A percentile compares a stretch with the other conserved stretches of the same genome.
Conservation (phyloP, 2,113 vertebrate species). For the Cygnus atratus region DNA sequence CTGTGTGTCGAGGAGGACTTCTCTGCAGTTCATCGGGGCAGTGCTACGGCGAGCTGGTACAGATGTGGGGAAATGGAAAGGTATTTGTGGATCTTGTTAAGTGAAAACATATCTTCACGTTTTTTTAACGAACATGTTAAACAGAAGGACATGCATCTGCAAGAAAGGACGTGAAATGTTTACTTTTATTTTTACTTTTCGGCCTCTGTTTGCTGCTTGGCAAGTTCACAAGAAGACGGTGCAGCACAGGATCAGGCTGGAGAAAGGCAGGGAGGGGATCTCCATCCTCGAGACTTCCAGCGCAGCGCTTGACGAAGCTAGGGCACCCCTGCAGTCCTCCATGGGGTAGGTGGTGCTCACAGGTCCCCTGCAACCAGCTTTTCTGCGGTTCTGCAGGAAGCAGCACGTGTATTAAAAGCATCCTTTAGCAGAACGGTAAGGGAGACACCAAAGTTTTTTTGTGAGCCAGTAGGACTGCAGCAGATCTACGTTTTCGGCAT, state of each 20-base stretch:
- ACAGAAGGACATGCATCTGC: accelerated
- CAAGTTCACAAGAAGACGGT: background rate
- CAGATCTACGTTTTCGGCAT: background rate
- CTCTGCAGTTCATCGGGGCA: background rate
- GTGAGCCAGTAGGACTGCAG: background rate
- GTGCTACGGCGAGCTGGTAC: accelerated
- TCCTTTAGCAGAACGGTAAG: background rate
- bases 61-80: accelerated
- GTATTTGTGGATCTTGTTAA: accelerated
- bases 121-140: background rate
- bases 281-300: background rate
- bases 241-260: background rate
- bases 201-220: background rate
- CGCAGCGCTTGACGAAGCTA: background rate
- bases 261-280: background rate
- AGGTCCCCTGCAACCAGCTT: background rate
- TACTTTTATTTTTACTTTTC: background rate
- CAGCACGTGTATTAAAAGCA: background rate
- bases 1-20: accelerated
- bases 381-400: background rate
- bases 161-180: background rate
- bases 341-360: background rate
- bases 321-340: no score
- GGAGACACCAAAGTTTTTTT: accelerated
- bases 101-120: no score